Percentiles rank a stretch among this genome's conserved stretches.
These are phyloP conservation scores for Andrena fulva DNA, from an alignment of 2,888 invertebrate genomes.

Conservation along the genomic window DNA sequence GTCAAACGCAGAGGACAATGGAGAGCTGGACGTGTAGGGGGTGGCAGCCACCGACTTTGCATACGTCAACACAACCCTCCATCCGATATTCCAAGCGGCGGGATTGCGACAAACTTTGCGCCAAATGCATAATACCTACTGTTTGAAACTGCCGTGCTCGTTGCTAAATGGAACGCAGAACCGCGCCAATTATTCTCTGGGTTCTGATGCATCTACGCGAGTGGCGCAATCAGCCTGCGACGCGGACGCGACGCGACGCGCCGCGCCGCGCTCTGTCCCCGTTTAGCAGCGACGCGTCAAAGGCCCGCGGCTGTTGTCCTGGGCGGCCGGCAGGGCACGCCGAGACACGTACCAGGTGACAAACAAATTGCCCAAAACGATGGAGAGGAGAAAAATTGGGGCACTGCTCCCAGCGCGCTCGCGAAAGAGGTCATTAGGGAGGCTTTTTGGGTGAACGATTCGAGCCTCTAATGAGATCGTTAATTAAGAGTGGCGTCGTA, in stretches of 20 bases:
- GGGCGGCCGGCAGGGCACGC: background rate
- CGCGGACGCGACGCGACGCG: too few species aligned
- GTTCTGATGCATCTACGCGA: conserved; percentile 27
- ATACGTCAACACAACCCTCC: conserved; percentile 57
- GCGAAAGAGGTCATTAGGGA: conserved; percentile 48
- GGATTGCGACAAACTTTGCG: conserved; percentile 48
- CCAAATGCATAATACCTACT: conserved; percentile 57
- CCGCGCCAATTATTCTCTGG: conserved; percentile 26
- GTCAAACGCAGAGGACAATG: conserved; percentile 66
- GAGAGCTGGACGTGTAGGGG: conserved; percentile 28
- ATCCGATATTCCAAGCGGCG: conserved; percentile 39
- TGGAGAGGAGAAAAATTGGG: background rate
- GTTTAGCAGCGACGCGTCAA: conserved; percentile 1
- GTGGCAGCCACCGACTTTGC: conserved; percentile 51
- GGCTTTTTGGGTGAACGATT: conserved; percentile 22
- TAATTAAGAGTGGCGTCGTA: conserved; percentile 30
- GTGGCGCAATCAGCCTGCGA: conserved; percentile 38
- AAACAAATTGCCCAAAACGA: conserved; percentile 19
- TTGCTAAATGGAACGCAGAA: conserved; percentile 24
- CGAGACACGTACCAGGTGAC: conserved; percentile 11
- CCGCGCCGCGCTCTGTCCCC: conserved; percentile 13
- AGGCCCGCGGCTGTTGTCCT: too few species aligned
- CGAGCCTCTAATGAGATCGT: conserved; percentile 48
- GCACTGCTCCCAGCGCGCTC: conserved; percentile 7
- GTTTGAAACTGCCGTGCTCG: conserved; percentile 33